phyloP scores from a whole-genome alignment of 37 sponge, comb jelly and placozoan species.

The Oscarella lobularis region DNA sequence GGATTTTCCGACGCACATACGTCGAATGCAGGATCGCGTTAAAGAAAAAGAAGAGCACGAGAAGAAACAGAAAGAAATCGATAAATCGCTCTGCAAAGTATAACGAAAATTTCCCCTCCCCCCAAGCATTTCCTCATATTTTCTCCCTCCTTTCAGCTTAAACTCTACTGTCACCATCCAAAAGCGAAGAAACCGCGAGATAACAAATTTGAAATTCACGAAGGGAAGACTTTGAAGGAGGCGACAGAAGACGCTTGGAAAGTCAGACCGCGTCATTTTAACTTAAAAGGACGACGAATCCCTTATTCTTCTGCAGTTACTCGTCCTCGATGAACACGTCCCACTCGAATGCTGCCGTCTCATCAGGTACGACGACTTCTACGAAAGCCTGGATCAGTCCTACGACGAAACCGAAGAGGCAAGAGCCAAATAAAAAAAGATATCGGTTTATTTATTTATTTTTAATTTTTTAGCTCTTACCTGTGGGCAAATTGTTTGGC shows the following conservation, averaged over 20 bases:
- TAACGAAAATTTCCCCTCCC: too few relatives aligned
- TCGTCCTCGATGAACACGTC: constrained; percentile 29
- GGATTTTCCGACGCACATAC: constrained; percentile 53
- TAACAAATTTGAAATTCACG: constrained; percentile 52
- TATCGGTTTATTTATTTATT: constrained; percentile 7
- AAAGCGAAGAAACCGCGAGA: constrained; percentile 22
- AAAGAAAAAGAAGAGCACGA: constrained; percentile 23
- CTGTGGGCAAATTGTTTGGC: constrained; percentile 54
- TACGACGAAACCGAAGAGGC: constrained; percentile 70
- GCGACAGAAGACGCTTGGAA: constrained; percentile 38
- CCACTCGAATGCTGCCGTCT: constrained; percentile 66
- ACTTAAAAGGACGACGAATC: not conserved
- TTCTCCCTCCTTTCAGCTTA: constrained; percentile 32
- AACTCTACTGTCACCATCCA: constrained; percentile 60
- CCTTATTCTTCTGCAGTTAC: constrained; percentile 25
- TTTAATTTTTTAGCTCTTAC: constrained; percentile 19
- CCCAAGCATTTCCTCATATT: too few relatives aligned
- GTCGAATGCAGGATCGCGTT: constrained; percentile 27
- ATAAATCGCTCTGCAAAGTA: constrained; percentile 67
- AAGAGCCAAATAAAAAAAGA: not conserved
- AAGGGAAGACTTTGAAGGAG: constrained; percentile 40
- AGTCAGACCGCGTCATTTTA: constrained; percentile 22
- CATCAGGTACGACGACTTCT: constrained; percentile 78
- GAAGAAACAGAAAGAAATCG: constrained; percentile 37
- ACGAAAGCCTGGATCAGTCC: constrained; percentile 71